Evolutionary conservation across 2,113 vertebrate genomes (phyloP), one percentile per base, ranked within the genome.

Genomic region (Hirundichthys speculiger): DNA sequence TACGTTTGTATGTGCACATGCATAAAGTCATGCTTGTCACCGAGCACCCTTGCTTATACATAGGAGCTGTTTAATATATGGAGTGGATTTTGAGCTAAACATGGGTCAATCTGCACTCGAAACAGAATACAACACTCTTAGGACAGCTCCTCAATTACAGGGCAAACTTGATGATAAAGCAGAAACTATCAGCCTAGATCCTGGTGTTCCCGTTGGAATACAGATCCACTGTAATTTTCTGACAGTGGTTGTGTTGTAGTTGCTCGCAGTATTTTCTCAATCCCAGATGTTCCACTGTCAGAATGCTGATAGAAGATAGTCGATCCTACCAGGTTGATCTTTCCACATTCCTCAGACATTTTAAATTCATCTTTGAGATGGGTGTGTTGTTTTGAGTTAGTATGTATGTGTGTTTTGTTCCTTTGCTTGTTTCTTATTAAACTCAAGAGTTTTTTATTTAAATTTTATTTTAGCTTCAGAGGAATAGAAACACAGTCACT

Each of bases 261-360:
- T 34, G 2, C 2, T 34, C 30, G 6, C 11, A 34, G 3, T 34
- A 10, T 34, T 7, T 7, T 4, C 7, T 41, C n/a, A n/a, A n/a
- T n/a, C n/a, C n/a, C n/a, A n/a, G n/a, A n/a, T n/a, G n/a, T n/a
- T n/a, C n/a, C 27, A 13, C 22, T 69, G 22, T 58, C 22, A 55
- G 61, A 69, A 49, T 27, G 4, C 15, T 21, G 14, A 18, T 24
- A 24, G 19, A 19, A 19, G 34, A 16, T 58, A 21, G 5, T 34
- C 4, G 38, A 18, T 18, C 2, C n/a, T 27, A 43, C 21, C 1
- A 10, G 3, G 46, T 48, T 73, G 64, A 80, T 71, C 56, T 15
- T 30, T 69, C 68, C 42, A 64, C 77, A 86, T 88, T 82, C 77
- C 65, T 82, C 10, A 30, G n/a, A 65, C 30, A 77, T 60, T 59